Evolutionary conservation across 2,113 vertebrate genomes (phyloP), one percentile per base, ranked within the genome.

Genomic region (Okapia johnstoni): DNA sequence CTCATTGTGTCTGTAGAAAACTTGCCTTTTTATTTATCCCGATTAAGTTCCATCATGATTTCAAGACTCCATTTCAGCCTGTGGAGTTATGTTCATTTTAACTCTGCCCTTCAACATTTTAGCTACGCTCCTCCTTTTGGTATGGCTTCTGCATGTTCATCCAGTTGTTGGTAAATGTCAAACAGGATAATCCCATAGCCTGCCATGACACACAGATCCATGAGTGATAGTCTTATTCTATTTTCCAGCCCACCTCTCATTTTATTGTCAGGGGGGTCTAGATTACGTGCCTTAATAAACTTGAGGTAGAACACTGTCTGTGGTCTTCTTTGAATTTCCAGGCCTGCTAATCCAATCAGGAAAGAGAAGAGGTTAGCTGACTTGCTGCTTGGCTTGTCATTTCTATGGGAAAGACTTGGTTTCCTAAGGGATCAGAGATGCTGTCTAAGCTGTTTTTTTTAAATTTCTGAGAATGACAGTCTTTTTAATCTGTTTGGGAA

Each of bases 241-340:
- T 91, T 73, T 58, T 7, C 46, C 85, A 55, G 14, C 8, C 40
- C 33, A 15, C 23, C 55, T 90, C 87, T 87, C 28, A 25, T 90
- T 90, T 81, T 81, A 85, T 76, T 58, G 58, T 70, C 77, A 14
- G 26, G 57, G 92, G 36, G 16, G 52, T 36, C 43, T 93, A 55
- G 63, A 60, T 79, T 90, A 83, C 9, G 30, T 73, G 50, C 19
- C 70, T 85, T 84, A 73, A 84, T 77, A 80, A 89, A 60, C 77
- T 66, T 14, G 28, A 33, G 25, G 36, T 79, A 70, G 13, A 93
- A 81, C 23, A 76, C 11, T 4, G 5, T 60, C 80, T 83, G 0
- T 79, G 52, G 26, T 73, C 13, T 50, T 88, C 30, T 89, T 88
- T 96, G 83, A 93, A 48, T 96, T 61, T 57, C 16, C 94, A 95